Conservation (phyloP, 2,113 vertebrate species). For the Dascyllus trimaculatus region DNA sequence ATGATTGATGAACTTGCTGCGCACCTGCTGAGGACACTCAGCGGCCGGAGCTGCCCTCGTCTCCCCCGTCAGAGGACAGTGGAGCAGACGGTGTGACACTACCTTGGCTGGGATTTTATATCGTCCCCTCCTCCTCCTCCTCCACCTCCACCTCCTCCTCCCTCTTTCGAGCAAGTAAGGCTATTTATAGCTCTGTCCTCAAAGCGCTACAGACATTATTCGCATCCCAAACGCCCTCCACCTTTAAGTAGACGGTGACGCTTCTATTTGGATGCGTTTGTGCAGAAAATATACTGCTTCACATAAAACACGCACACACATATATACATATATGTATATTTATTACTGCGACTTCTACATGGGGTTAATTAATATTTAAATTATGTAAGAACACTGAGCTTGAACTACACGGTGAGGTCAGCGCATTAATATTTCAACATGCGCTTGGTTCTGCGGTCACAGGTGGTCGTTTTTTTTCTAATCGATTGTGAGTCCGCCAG, state of each 20-base stretch:
- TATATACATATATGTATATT: no score
- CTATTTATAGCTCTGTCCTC: slow-evolving; percentile 74
- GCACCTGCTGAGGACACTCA: slow-evolving; percentile 51
- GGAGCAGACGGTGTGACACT: slow-evolving; percentile 32
- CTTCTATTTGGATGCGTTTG: no score
- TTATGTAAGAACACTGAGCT: no score
- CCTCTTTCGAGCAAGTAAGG: slow-evolving; percentile 28
- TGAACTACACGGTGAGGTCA: not conserved
- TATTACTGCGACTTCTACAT: no score
- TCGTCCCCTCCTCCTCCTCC: no score
- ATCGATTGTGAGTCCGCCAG: slow-evolving; percentile 28
- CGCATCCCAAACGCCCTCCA: slow-evolving; percentile 38
- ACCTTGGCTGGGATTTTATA: slow-evolving; percentile 41
- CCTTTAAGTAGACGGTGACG: slow-evolving; percentile 19
- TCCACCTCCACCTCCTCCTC: not conserved
- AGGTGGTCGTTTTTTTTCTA: slow-evolving; percentile 42
- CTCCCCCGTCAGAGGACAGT: slow-evolving; percentile 45
- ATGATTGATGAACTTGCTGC: slow-evolving; percentile 28
- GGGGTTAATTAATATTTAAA: no score
- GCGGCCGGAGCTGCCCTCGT: slow-evolving; percentile 37
- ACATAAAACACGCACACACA: no score
- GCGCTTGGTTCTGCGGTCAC: slow-evolving; percentile 34
- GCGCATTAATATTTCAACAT: slow-evolving; percentile 23
- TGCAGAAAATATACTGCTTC: no score
- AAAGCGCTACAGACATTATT: slow-evolving; percentile 15